Evolutionary conservation across 2,113 vertebrate genomes (phyloP).

Genomic region (Phodopus roborovskii): DNA sequence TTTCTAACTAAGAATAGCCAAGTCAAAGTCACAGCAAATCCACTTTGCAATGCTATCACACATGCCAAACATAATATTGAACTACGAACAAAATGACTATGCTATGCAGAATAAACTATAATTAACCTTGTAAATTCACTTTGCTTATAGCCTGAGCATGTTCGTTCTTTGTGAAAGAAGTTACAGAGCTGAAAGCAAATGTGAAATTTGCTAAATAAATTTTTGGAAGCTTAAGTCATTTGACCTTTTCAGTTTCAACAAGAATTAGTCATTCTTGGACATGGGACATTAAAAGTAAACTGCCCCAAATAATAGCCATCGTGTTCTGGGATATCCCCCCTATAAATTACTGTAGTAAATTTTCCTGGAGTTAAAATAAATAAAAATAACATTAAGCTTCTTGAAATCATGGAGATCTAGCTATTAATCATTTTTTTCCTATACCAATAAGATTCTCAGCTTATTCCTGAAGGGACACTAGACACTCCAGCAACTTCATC

Average conservation of each 20-base stretch:
- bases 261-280: slow-evolving; percentile 78
- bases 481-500: not conserved
- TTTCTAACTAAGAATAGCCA: slow-evolving; percentile 63
- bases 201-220: slow-evolving; percentile 69
- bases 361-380: slow-evolving; percentile 59
- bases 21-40: slow-evolving; percentile 64
- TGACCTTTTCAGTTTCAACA: slow-evolving; percentile 74
- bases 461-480: not conserved
- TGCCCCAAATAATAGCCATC: slow-evolving; percentile 60
- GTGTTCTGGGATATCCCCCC: slow-evolving; percentile 51
- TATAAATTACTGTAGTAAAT: slow-evolving; percentile 55
- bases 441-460: not conserved
- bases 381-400: slow-evolving; percentile 28
- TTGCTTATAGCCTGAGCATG: slow-evolving; percentile 10
- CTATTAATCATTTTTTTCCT: not conserved
- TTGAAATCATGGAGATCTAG: slow-evolving; percentile 41
- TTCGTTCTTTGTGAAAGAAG: slow-evolving; percentile 58
- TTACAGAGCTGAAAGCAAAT: slow-evolving; percentile 71
- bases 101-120: slow-evolving; percentile 59
- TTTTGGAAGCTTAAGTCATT: slow-evolving; percentile 74
- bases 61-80: slow-evolving; percentile 78
- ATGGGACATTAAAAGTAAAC: slow-evolving; percentile 75
- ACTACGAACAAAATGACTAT: slow-evolving; percentile 68
- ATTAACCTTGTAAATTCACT: slow-evolving; percentile 75
- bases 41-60: slow-evolving; percentile 60